Evolutionary conservation across 2,113 vertebrate species (phyloP), one percentile per base, ranked within the genome.

Genomic region (Tenebrosternarchus preto): DNA sequence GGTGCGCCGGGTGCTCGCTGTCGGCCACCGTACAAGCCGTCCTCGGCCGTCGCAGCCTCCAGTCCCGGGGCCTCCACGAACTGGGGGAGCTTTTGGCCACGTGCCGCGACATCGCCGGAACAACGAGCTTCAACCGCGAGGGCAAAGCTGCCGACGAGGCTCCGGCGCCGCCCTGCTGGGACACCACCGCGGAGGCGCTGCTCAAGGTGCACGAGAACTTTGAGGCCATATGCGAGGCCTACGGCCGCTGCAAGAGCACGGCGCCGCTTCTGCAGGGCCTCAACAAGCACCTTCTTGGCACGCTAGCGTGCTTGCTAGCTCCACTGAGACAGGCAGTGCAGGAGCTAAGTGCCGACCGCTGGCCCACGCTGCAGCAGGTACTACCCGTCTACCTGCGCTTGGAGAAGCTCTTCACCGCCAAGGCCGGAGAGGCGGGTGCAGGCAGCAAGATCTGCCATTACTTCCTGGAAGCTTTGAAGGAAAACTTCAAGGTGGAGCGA

Each of bases 371-470:
- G 83, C 98, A 99, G 92, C 94, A 96, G 80, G 97, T 99, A 27
- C 91, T 99, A 85, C 98, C 98, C 3, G 97, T 96, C 87, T 99
- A 99, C 1, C 94, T 98, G 71, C 93, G 95, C 82, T 88, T 99
- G 90, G 98, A 99, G 93, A 99, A 98, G 90, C 96, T 99, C n/a
- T 99, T 98, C 90, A 99, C 97, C 12, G 93, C 96, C 87, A 99
- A 99, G 93, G 98, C 98, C 31, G 96, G 98, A 0, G 98, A 98
- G 1, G 96, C 95, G 0, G 96, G 97, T 0, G 91, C 95, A 0
- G 95, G 97, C 87, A 98, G 97, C 92, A 99, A 98, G 86, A 95
- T 99, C 71, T 99, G 97, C 92, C 98, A 99, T 90, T 97, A 97
- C 91, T 98, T 99, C 85, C 90, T 99, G 50, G 98, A 99, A 87